Conservation (phyloP, 2,113 vertebrate species). For the Prochilodus magdalenae region DNA sequence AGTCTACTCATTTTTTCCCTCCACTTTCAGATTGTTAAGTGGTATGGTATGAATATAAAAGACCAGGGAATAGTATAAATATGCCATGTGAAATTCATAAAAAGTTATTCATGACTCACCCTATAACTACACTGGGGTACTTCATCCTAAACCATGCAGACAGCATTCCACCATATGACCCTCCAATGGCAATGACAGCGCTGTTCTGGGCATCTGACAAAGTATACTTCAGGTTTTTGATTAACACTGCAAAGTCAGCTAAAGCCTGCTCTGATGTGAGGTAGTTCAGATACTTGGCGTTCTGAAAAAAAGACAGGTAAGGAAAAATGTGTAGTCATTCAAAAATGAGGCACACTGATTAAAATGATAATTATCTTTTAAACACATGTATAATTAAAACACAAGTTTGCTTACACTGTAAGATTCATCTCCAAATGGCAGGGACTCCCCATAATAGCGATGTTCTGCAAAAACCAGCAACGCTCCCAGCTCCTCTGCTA, state of each 20-base stretch:
- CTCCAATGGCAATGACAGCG: conserved; percentile 91
- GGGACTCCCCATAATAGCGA: conserved; percentile 93
- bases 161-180: conserved; percentile 96
- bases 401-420: conserved; percentile 79
- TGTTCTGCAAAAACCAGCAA: conserved; percentile 97
- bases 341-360: conserved; percentile 19
- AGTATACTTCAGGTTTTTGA: conserved; percentile 79
- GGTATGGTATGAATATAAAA: too few species aligned
- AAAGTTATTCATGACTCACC: conserved; percentile 81
- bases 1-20: too few species aligned
- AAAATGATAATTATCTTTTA: neutral
- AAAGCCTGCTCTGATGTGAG: conserved; percentile 95
- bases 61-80: too few species aligned
- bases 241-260: conserved; percentile 90
- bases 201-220: conserved; percentile 78
- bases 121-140: conserved; percentile 87
- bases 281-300: conserved; percentile 90
- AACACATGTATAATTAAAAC: too few species aligned
- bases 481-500: conserved; percentile 87
- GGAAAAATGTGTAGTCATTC: neutral
- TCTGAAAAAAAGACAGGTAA: conserved; percentile 71
- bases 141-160: conserved; percentile 98
- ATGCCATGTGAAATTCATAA: neutral
- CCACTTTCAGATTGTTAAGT: too few species aligned
- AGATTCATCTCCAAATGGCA: conserved; percentile 89